Conservation (phyloP, 2,113 vertebrate genomes). For the Syngnathus typhle region DNA sequence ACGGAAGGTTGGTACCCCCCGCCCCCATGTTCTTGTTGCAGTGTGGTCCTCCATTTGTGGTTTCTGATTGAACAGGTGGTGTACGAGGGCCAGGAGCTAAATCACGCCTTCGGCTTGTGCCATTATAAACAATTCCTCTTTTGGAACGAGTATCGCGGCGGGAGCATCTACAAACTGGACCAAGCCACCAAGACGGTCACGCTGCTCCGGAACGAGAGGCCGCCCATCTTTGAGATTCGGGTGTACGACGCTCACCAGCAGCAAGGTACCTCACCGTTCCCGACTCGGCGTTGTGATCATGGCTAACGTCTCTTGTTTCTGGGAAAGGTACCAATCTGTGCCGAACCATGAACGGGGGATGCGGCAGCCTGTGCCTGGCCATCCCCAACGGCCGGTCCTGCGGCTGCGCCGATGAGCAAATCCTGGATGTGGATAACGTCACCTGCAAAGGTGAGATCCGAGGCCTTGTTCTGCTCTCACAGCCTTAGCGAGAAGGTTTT, state of each 20-base stretch:
- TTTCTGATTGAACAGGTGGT: slow-evolving; percentile 74
- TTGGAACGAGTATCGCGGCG: slow-evolving; percentile 96
- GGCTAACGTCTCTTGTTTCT: background rate
- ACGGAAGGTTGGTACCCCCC: slow-evolving; percentile 73
- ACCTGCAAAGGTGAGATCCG: slow-evolving; percentile 81
- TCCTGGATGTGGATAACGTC: slow-evolving; percentile 80
- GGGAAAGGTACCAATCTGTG: slow-evolving; percentile 84
- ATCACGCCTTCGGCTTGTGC: slow-evolving; percentile 92
- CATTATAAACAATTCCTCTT: slow-evolving; percentile 93
- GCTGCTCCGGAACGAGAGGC: slow-evolving; percentile 87
- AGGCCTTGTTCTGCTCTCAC: too few relatives aligned
- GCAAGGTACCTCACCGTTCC: slow-evolving; percentile 49
- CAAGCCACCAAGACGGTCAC: slow-evolving; percentile 75
- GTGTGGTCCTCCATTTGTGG: background rate
- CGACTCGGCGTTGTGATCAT: background rate
- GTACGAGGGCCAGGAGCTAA: slow-evolving; percentile 90
- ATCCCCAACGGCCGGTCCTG: slow-evolving; percentile 83
- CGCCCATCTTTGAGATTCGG: slow-evolving; percentile 95
- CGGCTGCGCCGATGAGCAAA: slow-evolving; percentile 92
- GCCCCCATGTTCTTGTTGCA: too few relatives aligned
- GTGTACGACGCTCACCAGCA: slow-evolving; percentile 95
- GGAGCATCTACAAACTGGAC: slow-evolving; percentile 90
- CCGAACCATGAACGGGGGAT: slow-evolving; percentile 87
- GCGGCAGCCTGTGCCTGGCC: slow-evolving; percentile 91
- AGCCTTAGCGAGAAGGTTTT: background rate